Evolutionary conservation across 2,797 vertebrate species (phyloP), one percentile per base, ranked within the genome.

Genomic region (Ceryle rudis): DNA sequence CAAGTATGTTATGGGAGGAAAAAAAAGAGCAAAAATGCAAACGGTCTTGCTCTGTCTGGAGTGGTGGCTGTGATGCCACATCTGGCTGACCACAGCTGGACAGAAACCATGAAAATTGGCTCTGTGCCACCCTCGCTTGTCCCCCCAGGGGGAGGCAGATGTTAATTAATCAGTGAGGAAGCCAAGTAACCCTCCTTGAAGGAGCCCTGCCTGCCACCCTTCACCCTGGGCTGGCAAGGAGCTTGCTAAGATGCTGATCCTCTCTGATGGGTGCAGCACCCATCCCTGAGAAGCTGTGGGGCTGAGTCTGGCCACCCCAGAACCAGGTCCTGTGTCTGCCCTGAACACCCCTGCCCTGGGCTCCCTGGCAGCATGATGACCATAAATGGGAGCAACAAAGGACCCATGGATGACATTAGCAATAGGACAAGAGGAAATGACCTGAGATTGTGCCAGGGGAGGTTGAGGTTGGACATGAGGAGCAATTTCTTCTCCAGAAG

Each of bases 1-100:
- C 90, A 87, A 97, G 91, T 51, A 91, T 86, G 93, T 86, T 52
- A 42, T 4, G 29, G 79, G 54, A 85, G 80, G 60, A 22, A 16
- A 47, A 47, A 86, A 77, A 52, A 41, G n/a, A 1, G 5, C 22
- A 60, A 35, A 86, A 75, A 89, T 66, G 85, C 64, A 71, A 78
- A 61, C 23, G 80, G n/a, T 26, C 14, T 72, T 6, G 26, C 46
- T 86, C 54, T 5, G 52, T 33, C 13, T 54, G 33, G 57, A 92
- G 87, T 14, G 0, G 89, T 3, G 86, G 41, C 57, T 75, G 3
- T 1, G 2, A n/a, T 93, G 83, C 77, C 86, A 49, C 3, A 5
- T 90, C 78, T 81, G 94, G 52, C 79, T 67, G 81, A 70, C 46
- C 3, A 0, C 3, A 5, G 28, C 89, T 90, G 94, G 87, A 25